These are phyloP conservation scores for Drosophila albomicans DNA, from an alignment of 1,140 invertebrate species.

Conservation along the genomic window DNA sequence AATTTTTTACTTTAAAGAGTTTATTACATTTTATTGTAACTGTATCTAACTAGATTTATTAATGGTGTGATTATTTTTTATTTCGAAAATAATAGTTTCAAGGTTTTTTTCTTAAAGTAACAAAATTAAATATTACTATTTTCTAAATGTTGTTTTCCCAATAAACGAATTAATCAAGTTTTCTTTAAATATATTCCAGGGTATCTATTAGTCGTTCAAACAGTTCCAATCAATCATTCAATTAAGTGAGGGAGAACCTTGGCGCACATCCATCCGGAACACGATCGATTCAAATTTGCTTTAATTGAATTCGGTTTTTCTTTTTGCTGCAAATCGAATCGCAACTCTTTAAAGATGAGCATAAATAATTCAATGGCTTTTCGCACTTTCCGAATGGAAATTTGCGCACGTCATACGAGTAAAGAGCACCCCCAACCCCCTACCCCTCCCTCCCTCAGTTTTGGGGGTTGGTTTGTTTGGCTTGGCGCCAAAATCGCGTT, in stretches of 20 bases:
- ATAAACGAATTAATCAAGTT: too few species aligned
- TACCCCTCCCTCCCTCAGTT: too few species aligned
- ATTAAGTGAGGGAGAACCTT: slow-evolving; percentile 30
- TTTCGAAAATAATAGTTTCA: too few species aligned
- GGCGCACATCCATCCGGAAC: slow-evolving; percentile 59
- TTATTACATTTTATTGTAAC: too few species aligned
- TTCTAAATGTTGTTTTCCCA: too few species aligned
- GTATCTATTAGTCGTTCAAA: slow-evolving; percentile 12
- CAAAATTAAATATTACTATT: too few species aligned
- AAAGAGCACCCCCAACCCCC: neutral
- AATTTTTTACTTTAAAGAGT: too few species aligned
- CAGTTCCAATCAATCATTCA: neutral
- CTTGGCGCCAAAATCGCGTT: slow-evolving; percentile 60
- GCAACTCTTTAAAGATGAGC: slow-evolving; percentile 55
- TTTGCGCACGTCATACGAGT: slow-evolving; percentile 37
- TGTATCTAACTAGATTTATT: too few species aligned
- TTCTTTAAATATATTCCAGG: too few species aligned
- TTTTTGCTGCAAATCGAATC: slow-evolving; percentile 36
- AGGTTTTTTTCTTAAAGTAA: too few species aligned
- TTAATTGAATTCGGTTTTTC: slow-evolving; percentile 52
- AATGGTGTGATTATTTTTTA: too few species aligned
- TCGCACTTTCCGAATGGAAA: slow-evolving; percentile 67
- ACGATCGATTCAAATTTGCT: slow-evolving; percentile 70
- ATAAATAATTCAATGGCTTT: slow-evolving; percentile 80
- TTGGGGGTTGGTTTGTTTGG: slow-evolving; percentile 42